Evolutionary conservation across 1,140 invertebrate genomes (phyloP), one percentile per base, ranked within the genome.

Genomic region (Drosophila tropicalis): DNA sequence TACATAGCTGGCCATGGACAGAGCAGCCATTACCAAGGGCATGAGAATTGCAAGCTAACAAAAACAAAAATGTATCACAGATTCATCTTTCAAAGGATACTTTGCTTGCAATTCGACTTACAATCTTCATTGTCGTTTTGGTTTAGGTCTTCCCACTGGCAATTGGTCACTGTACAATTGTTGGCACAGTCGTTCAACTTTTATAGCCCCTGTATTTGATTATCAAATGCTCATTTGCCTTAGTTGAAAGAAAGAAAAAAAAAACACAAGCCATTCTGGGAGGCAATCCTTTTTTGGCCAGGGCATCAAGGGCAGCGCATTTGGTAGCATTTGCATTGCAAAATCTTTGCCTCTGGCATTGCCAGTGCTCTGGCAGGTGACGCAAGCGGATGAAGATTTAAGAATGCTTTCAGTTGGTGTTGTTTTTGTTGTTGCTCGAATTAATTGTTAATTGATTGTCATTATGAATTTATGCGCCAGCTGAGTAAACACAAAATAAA

Each of bases 141-240:
- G 0, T 40, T 32, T 12, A 4, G 4, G 5, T 29, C 44, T 39
- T 9, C 17, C 9, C 17, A 12, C 17, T 51, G 44, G 44, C 44
- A 51, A 51, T 44, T 69, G 81, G 12, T 39, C 64, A 85, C 81
- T 85, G 78, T 79, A 13, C 60, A 61, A 36, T 47, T 3, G 22
- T 15, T 6, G 6, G 5, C 9, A 5, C 2, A 13, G 0, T 3
- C 32, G 12, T 15, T n/a, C 12, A 15, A 55, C 67, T 67, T 74
- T 73, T 87, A 79, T 86, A 41, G 5, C 29, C 29, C 25, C 10
- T 22, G 13, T 32, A 32, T 63, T 85, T 79, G 79, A 66, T 41
- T 76, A 73, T 79, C 83, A 82, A 87, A 87, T 86, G 82, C 82
- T 81, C 2, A 15, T 47, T 15, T 51, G 44, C 47, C 41, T 17